These are phyloP conservation scores for Ibycter americanus DNA, from an alignment of 2,797 vertebrate genomes.

Conservation along the genomic window DNA sequence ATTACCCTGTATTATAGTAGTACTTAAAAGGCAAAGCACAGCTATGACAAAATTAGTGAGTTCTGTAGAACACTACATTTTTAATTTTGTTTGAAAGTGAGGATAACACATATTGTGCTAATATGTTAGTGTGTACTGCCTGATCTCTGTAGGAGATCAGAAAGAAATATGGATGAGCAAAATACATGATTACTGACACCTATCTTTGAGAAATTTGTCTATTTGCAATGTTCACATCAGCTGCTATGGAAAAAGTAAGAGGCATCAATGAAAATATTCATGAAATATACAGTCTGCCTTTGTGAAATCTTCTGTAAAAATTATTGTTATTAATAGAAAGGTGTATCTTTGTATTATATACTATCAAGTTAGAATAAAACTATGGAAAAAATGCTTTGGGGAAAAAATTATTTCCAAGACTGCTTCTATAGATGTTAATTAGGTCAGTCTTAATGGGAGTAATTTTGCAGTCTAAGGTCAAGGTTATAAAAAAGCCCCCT, in stretches of 20 bases:
- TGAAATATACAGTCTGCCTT: not conserved
- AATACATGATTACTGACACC: not conserved
- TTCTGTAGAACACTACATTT: not conserved
- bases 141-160: not conserved
- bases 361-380: not conserved
- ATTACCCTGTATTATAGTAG: not conserved
- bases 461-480: not conserved
- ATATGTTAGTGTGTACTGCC: not conserved
- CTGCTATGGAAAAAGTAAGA: not conserved
- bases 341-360: not conserved
- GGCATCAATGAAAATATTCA: not conserved
- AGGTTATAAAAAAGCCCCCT: not conserved
- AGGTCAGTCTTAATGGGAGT: not conserved
- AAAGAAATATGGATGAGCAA: not conserved
- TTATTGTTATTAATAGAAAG: not conserved
- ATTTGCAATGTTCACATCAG: not conserved
- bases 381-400: not conserved
- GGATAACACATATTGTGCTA: not conserved
- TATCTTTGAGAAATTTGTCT: not conserved
- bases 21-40: not conserved
- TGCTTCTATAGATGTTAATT: not conserved
- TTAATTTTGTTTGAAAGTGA: not conserved
- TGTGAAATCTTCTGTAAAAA: not conserved
- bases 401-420: not conserved
- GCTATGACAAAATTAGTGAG: not conserved